Base-by-base conservation (phyloP, 2,113 vertebrate species). In the Chaetorhynchus papuensis region DNA sequence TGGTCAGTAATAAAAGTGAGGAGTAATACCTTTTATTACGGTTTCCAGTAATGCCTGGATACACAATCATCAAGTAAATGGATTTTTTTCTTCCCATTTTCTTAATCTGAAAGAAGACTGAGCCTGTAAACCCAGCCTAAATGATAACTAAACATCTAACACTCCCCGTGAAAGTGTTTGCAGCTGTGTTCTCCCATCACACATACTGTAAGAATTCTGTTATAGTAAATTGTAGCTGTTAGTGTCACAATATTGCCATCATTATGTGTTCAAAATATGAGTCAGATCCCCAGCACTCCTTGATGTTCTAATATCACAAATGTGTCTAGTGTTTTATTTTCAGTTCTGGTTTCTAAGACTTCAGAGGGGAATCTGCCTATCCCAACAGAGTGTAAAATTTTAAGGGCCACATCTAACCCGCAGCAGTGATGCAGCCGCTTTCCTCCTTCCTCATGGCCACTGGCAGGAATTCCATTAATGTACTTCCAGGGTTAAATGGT, bases 211-310 rank as follows among this genome's bases (percentile, higher is more conserved):
- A 93, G 59, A 59, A 83, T 95, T 66, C 72, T 75, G 76, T 89
- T 95, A 84, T 27, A 81, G 88, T 93, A 93, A 96, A 95, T 81
- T 86, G 68, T 87, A 93, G 64, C 83, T 84, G 76, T 95, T 94
- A 92, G 53, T 94, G 95, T 97, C 93, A 95, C 41, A 97, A 95
- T 96, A 97, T 95, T 97, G 94, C 89, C 87, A 78, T 95, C 81
- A 91, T 92, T 95, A 65, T 6, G 1, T 49, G 83, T 95, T 94
- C 63, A 80, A 89, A 96, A 91, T 89, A 95, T 94, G 76, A 97
- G 79, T 95, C 96, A 96, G 86, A 81, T 91, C 69, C 65, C 49
- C 65, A 94, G 70, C 57, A 64, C 42, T 94, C 74, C 83, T 79
- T 87, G 56, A 56, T 91, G 65, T 70, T 95, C 83, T 91, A 75